Evolutionary conservation across 92 coral and sea anemone species (phyloP).

Genomic region (Chrysogorgia sp.): DNA sequence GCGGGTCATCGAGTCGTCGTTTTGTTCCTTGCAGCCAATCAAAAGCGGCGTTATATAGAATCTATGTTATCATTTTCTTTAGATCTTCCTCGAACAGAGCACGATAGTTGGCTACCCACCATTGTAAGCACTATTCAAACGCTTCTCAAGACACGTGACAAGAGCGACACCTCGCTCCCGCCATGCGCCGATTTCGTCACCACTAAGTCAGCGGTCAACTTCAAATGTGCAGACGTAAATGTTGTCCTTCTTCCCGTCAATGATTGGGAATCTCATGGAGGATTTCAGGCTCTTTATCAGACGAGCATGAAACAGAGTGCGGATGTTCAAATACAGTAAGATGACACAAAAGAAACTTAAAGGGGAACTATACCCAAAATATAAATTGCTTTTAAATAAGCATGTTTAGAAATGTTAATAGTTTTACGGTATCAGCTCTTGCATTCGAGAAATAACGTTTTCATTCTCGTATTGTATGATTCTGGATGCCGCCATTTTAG

Average conservation of each 20-base stretch:
- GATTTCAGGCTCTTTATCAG: constrained; percentile 80
- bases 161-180: constrained; percentile 64
- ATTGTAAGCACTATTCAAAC: constrained; percentile 89
- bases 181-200: constrained; percentile 88
- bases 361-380: no score
- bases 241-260: constrained; percentile 78
- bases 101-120: constrained; percentile 96
- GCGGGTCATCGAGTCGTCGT: no score
- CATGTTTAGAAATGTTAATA: no score
- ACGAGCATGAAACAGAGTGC: constrained; percentile 74
- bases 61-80: neutral
- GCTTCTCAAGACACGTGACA: constrained; percentile 73
- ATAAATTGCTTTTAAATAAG: no score
- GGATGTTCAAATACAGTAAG: constrained; percentile 82
- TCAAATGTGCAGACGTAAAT: constrained; percentile 79
- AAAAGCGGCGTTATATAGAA: no score
- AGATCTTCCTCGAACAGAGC: constrained; percentile 96
- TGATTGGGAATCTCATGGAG: constrained; percentile 96
- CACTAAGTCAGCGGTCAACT: constrained; percentile 74
- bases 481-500: no score
- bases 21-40: no score
- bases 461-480: no score
- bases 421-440: no score
- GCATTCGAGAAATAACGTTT: no score
- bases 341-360: neutral